Percentiles rank a stretch among this genome's conserved stretches.
Conservation (phyloP, 2,113 vertebrate genomes). For the Meleagris gallopavo region DNA sequence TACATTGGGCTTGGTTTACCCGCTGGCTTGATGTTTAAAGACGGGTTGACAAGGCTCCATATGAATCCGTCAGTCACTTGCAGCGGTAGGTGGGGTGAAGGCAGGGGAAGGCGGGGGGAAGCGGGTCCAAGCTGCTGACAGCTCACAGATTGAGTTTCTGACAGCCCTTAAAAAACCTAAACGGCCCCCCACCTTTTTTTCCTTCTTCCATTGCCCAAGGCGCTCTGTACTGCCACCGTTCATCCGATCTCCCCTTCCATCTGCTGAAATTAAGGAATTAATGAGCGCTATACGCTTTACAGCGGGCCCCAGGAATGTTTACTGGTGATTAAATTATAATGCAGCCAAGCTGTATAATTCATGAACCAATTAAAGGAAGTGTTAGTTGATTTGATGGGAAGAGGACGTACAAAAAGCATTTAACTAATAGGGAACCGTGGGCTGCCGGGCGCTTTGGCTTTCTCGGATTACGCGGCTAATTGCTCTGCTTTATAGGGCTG, state of each 20-base stretch:
- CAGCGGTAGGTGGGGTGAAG: slow-evolving; percentile 66
- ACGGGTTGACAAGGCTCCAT: slow-evolving; percentile 83
- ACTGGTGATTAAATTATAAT: slow-evolving; percentile 99
- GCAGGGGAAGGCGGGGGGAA: slow-evolving; percentile 43
- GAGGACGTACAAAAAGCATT: slow-evolving; percentile 99
- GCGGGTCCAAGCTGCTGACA: slow-evolving; percentile 83
- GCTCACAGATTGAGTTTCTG: slow-evolving; percentile 91
- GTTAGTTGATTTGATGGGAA: slow-evolving; percentile 99
- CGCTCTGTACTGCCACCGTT: slow-evolving; percentile 85
- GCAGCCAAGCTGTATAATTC: slow-evolving; percentile 97
- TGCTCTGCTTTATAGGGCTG: slow-evolving; percentile 98
- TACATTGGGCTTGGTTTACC: slow-evolving; percentile 87
- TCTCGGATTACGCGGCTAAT: slow-evolving; percentile 99
- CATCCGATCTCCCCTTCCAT: slow-evolving; percentile 86
- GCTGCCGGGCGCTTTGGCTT: slow-evolving; percentile 84
- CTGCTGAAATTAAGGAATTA: slow-evolving; percentile 99
- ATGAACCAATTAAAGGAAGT: slow-evolving; percentile 99
- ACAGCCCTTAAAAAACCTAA: slow-evolving; percentile 91
- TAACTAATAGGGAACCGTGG: slow-evolving; percentile 95
- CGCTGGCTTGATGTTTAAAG: slow-evolving; percentile 89
- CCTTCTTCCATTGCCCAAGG: slow-evolving; percentile 84
- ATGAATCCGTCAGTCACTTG: slow-evolving; percentile 85
- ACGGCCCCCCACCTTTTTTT: slow-evolving; percentile 79
- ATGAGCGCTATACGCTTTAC: slow-evolving; percentile 97
- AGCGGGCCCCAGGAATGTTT: slow-evolving; percentile 95